Base-by-base conservation (phyloP, 2,888 invertebrate genomes). In the Pediacus dermestoides region DNA sequence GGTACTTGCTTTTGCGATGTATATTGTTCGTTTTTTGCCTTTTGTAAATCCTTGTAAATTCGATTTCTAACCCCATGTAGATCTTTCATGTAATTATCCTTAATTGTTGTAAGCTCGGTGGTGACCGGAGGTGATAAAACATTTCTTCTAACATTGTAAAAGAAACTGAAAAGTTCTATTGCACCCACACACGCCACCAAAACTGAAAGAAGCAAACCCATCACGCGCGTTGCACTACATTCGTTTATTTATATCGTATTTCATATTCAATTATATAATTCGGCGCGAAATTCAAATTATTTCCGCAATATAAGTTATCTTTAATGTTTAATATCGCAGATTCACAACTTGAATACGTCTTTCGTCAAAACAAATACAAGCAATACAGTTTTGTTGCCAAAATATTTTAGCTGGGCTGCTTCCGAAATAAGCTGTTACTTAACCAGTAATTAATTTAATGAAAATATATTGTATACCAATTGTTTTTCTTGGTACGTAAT, bases 121-220 rank as follows among this genome's bases (percentile, higher is more conserved):
- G 37, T 34, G 18, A 39, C 23, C 27, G 45, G 42, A 16, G 39
- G 44, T 11, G 37, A 37, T 4, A 3, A 8, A n/a, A 55, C 30
- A 34, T 50, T 48, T 31, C 55, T 44, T 34, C 37, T 57, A 26
- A 79, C 69, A 54, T 76, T 74, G 42, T 68, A 67, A 53, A 75
- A 64, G 55, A 80, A 78, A 39, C 79, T 76, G 35, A 81, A 57
- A 26, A 82, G 74, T 66, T 88, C 88, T 54, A 82, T 61, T 15
- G 82, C 78, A 44, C 88, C 88, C 47, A 85, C 80, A 67, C 85
- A 87, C 46, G 82, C 76, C 39, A 88, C 77, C 46, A 88, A 71
- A 57, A 85, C 72, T 33, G 88, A 87, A 42, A 88, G 69, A 57
- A 88, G 67, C 52, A 87, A 74, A 61, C 88, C 88, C 81, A 88